These are phyloP conservation scores for Musca vetustissima DNA, from an alignment of 1,140 invertebrate species.

Conservation along the genomic window DNA sequence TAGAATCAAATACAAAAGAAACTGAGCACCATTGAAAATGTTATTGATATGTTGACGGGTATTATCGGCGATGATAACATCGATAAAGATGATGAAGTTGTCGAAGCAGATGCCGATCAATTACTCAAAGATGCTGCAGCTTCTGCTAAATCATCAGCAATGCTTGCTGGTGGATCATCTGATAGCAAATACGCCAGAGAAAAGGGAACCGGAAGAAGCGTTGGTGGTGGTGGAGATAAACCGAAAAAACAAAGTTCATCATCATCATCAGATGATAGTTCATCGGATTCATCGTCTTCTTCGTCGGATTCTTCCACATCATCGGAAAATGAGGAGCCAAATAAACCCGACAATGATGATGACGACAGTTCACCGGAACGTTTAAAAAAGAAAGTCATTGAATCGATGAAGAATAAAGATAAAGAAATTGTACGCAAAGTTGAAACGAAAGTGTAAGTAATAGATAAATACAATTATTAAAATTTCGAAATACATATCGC, in stretches of 20 bases:
- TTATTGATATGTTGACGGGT: constrained; percentile 79
- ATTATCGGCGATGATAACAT: constrained; percentile 61
- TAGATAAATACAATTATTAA: too few relatives aligned
- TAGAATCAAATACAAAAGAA: constrained; percentile 81
- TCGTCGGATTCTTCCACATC: constrained; percentile 11
- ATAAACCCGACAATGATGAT: constrained; percentile 32
- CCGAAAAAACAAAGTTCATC: constrained; percentile 5
- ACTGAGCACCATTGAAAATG: constrained; percentile 78
- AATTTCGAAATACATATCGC: too few relatives aligned
- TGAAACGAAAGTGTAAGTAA: constrained; percentile 22
- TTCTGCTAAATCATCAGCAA: background rate
- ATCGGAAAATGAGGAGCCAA: background rate
- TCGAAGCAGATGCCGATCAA: constrained; percentile 6
- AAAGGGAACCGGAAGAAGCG: constrained; percentile 6
- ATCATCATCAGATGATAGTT: background rate
- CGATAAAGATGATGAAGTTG: constrained; percentile 17
- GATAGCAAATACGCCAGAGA: background rate
- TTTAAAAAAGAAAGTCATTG: constrained; percentile 53
- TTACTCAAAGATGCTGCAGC: background rate
- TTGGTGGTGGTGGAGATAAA: background rate
- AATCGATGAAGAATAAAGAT: constrained; percentile 55
- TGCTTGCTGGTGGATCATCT: background rate
- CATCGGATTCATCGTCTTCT: constrained; percentile 15
- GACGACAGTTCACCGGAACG: constrained; percentile 48
- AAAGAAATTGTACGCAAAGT: constrained; percentile 33